Percentiles rank a stretch among this genome's conserved stretches.
Conservation (phyloP, 2,888 invertebrate species). For the Meloe dianella region DNA sequence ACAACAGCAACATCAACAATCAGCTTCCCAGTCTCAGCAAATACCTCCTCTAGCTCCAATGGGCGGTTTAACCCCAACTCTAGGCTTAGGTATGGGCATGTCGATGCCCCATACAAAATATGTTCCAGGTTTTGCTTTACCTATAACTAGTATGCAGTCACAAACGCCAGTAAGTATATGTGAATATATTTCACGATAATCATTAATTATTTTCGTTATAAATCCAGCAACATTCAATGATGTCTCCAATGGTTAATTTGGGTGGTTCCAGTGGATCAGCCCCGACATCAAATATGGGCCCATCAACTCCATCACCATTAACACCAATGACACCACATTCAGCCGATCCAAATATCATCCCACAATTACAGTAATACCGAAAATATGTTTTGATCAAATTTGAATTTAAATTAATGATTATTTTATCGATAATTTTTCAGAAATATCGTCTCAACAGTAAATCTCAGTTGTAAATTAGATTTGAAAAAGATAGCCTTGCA, state of each 20-base stretch:
- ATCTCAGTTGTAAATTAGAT: constrained; percentile 92
- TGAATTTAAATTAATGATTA: background rate
- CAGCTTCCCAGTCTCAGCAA: constrained; percentile 55
- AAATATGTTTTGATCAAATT: background rate
- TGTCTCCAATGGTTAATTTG: constrained; percentile 72
- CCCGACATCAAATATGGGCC: constrained; percentile 70
- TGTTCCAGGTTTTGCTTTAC: constrained; percentile 77
- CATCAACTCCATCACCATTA: constrained; percentile 79
- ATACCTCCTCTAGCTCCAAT: constrained; percentile 66
- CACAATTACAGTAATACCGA: constrained; percentile 80
- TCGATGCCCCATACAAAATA: constrained; percentile 76
- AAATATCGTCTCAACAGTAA: constrained; percentile 98
- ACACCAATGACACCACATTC: constrained; percentile 92
- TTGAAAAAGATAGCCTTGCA: constrained; percentile 96
- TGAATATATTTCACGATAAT: background rate
- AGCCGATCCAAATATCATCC: constrained; percentile 91
- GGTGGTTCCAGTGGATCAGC: constrained; percentile 67
- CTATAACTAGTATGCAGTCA: constrained; percentile 83
- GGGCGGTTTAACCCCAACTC: constrained; percentile 64
- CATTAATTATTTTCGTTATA: too few species aligned
- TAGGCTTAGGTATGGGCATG: constrained; percentile 68
- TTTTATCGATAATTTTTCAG: constrained; percentile 63
- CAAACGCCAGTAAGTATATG: constrained; percentile 78
- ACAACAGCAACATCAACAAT: constrained; percentile 69
- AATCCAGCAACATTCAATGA: constrained; percentile 87